Evolutionary conservation across 1,140 invertebrate genomes (phyloP).

Genomic region (Eriosoma lanigerum): DNA sequence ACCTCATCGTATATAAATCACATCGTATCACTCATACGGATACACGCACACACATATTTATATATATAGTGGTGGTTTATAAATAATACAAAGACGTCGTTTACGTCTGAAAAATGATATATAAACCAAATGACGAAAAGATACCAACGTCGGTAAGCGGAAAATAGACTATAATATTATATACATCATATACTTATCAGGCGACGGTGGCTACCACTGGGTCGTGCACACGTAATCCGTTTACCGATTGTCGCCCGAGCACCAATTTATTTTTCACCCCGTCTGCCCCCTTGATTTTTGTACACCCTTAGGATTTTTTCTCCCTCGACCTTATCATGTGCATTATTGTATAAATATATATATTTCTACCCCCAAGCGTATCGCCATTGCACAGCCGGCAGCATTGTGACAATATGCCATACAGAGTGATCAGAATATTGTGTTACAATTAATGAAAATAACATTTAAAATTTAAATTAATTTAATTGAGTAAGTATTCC

Average conservation of each 20-base stretch:
- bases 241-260: slow-evolving; percentile 13
- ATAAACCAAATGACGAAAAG: too few relatives aligned
- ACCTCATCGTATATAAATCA: slow-evolving; percentile 8
- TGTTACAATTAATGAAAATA: too few relatives aligned
- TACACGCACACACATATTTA: not conserved
- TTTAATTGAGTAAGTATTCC: too few relatives aligned
- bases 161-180: not conserved
- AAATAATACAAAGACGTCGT: too few relatives aligned
- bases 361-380: not conserved
- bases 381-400: not conserved
- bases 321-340: not conserved
- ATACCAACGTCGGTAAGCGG: not conserved
- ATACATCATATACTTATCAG: not conserved
- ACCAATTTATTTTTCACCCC: slow-evolving; percentile 34
- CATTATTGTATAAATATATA: not conserved
- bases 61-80: not conserved
- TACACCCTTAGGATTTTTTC: not conserved
- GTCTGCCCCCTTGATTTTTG: not conserved
- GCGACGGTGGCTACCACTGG: slow-evolving; percentile 1
- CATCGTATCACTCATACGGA: not conserved
- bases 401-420: too few relatives aligned
- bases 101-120: too few relatives aligned
- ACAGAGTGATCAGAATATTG: too few relatives aligned
- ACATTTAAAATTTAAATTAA: too few relatives aligned
- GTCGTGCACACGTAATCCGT: slow-evolving; percentile 29